Conservation (phyloP, 2,797 vertebrate genomes). For the Florisuga fusca region DNA sequence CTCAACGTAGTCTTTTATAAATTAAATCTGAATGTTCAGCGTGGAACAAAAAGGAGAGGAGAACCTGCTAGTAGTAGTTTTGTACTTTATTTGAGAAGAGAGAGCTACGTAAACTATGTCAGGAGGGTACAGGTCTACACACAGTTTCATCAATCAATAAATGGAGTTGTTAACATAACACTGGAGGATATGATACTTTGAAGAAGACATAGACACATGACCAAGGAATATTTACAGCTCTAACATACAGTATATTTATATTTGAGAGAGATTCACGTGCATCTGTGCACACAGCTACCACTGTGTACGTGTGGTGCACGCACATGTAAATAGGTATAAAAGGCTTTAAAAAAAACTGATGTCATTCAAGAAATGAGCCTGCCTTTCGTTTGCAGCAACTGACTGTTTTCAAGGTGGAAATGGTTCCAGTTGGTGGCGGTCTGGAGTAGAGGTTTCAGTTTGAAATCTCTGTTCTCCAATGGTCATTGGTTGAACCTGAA, state of each 20-base stretch:
- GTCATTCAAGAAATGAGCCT: slow-evolving; percentile 67
- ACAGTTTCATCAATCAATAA: slow-evolving; percentile 81
- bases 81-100: slow-evolving; percentile 87
- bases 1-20: not conserved
- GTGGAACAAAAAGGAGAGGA: not conserved
- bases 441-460: not conserved
- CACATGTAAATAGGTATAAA: slow-evolving; percentile 81
- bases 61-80: slow-evolving; percentile 61
- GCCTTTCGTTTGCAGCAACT: slow-evolving; percentile 68
- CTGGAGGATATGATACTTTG: slow-evolving; percentile 80
- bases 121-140: slow-evolving; percentile 82
- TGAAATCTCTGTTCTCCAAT: slow-evolving; percentile 57
- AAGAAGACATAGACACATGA: slow-evolving; percentile 80
- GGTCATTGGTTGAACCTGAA: not conserved
- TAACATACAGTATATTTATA: slow-evolving; percentile 83
- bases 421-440: slow-evolving; percentile 51
- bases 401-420: slow-evolving; percentile 65
- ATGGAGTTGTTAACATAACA: slow-evolving; percentile 83
- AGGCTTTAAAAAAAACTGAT: slow-evolving; percentile 66
- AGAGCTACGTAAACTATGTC: slow-evolving; percentile 86
- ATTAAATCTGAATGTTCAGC: not conserved
- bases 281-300: slow-evolving; percentile 72
- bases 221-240: slow-evolving; percentile 83
- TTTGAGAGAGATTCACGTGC: slow-evolving; percentile 71
- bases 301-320: slow-evolving; percentile 61